These are phyloP conservation scores for Karalla daura DNA, from an alignment of 2,797 vertebrate species.

Conservation along the genomic window DNA sequence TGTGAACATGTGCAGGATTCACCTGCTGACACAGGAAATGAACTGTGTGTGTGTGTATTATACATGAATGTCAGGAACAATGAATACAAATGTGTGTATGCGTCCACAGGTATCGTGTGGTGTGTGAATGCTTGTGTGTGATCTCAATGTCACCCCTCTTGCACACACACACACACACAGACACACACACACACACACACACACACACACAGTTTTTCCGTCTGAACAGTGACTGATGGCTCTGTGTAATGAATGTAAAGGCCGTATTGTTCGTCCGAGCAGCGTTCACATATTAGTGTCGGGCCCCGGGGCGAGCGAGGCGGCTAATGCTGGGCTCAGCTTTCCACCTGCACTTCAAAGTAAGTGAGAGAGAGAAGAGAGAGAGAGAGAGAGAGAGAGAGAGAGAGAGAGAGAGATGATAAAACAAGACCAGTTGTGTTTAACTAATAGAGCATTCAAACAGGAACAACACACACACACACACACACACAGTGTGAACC, in stretches of 20 bases:
- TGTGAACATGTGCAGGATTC: not conserved
- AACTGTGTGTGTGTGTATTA: no score
- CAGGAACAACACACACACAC: constrained; percentile 28
- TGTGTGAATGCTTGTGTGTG: constrained; percentile 55
- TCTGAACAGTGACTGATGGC: constrained; percentile 70
- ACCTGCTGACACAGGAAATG: not conserved
- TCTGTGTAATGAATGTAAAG: constrained; percentile 70
- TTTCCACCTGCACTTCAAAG: constrained; percentile 75
- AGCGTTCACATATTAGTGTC: constrained; percentile 69
- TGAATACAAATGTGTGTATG: constrained; percentile 38
- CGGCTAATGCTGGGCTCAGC: constrained; percentile 64
- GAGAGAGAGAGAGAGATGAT: constrained; percentile 3
- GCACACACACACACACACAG: constrained; percentile 26
- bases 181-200: constrained; percentile 29
- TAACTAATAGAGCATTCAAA: constrained; percentile 38
- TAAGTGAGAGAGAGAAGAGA: constrained; percentile 8
- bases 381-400: constrained; percentile 24
- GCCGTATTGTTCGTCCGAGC: constrained; percentile 65
- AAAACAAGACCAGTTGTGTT: constrained; percentile 9
- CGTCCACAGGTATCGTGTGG: constrained; percentile 52
- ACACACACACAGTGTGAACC: constrained; percentile 4
- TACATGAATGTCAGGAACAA: no score
- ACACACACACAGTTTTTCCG: not conserved
- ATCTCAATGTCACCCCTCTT: constrained; percentile 25
- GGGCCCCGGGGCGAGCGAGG: constrained; percentile 52